Conservation (phyloP, 2,113 vertebrate species). For the Callipepla squamata region DNA sequence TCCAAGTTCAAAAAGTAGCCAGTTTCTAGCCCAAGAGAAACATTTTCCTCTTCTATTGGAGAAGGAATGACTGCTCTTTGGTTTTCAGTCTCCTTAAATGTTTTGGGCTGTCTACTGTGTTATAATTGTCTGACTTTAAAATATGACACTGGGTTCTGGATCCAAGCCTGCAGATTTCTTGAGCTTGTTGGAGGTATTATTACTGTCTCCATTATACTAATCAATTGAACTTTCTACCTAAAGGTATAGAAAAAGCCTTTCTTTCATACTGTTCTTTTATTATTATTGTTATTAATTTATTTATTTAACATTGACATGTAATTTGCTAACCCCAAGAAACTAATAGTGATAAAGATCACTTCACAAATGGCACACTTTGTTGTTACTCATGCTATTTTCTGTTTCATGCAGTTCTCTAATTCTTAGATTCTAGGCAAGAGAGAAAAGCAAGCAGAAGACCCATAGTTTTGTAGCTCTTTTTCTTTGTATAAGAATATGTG, state of each 20-base stretch:
- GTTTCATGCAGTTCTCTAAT: not conserved
- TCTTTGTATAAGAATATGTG: not conserved
- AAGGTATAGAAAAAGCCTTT: not conserved
- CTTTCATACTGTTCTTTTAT: not conserved
- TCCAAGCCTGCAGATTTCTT: not conserved
- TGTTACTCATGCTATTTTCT: not conserved
- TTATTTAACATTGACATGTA: not conserved
- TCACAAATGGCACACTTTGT: not conserved
- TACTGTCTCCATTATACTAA: not conserved
- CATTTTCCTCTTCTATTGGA: not conserved
- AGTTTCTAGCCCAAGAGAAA: not conserved
- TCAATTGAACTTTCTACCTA: not conserved
- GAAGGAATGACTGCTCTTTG: fast-evolving
- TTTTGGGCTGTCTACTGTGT: not conserved
- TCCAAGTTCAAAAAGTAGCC: not conserved
- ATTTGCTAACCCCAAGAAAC: not conserved
- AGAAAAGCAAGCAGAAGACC: not conserved
- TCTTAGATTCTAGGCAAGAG: not conserved
- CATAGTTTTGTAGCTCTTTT: not conserved
- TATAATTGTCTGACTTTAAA: not conserved
- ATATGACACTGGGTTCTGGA: not conserved
- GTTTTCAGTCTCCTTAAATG: not conserved
- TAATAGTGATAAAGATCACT: not conserved
- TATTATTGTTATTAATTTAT: not conserved
- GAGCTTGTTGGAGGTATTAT: not conserved